Conservation (phyloP, 92 coral and sea anemone genomes). For the Pocillopora meandrina region DNA sequence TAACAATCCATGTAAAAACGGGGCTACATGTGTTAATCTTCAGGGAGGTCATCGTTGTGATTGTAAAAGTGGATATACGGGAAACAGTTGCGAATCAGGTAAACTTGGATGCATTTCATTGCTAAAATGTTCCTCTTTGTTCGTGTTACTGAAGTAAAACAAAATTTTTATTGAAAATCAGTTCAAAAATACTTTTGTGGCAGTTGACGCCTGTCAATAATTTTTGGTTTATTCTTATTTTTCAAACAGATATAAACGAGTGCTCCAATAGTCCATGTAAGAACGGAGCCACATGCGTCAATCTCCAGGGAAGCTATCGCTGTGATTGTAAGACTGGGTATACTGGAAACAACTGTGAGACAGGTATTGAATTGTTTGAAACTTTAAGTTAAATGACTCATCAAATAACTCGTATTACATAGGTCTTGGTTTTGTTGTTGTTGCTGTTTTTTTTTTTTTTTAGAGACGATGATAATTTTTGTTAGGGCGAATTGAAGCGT, state of each 20-base stretch:
- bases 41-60: constrained; percentile 64
- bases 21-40: constrained; percentile 68
- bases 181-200: neutral
- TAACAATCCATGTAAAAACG: constrained; percentile 49
- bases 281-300: neutral
- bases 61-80: constrained; percentile 63
- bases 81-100: constrained; percentile 58
- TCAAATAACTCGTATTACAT: too few relatives aligned
- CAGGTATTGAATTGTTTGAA: too few relatives aligned
- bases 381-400: too few relatives aligned
- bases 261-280: constrained; percentile 47
- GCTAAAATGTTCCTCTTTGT: neutral
- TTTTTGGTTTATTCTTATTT: too few relatives aligned
- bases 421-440: too few relatives aligned
- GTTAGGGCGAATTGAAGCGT: too few relatives aligned
- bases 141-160: too few relatives aligned
- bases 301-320: neutral
- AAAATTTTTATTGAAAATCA: neutral
- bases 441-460: too few relatives aligned
- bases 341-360: neutral
- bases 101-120: neutral
- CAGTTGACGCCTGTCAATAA: neutral
- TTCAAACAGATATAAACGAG: constrained; percentile 62
- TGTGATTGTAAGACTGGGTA: constrained; percentile 45
- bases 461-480: too few relatives aligned